phyloP scores from a whole-genome alignment of 2,797 vertebrate species.

The Typhlichthys eigenmanni region DNA sequence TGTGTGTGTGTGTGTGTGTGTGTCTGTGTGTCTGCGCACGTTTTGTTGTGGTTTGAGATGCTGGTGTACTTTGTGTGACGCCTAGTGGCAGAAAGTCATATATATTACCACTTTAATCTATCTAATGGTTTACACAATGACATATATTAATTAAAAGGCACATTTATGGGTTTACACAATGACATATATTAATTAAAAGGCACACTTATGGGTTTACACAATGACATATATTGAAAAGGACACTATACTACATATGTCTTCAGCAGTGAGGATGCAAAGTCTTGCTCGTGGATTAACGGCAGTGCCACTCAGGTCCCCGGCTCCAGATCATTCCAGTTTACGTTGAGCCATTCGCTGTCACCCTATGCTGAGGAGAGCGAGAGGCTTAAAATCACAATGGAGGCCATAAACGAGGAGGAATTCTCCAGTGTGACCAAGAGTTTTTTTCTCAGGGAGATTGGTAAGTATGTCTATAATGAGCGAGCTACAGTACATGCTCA shows the following conservation, averaged over 20 bases:
- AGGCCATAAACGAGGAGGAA: conserved; percentile 49
- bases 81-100: no score
- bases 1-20: no score
- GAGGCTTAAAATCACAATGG: conserved; percentile 60
- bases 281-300: conserved; percentile 50
- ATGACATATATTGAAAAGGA: background rate
- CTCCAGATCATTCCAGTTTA: conserved; percentile 50
- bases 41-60: no score
- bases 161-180: no score
- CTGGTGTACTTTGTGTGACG: no score
- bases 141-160: background rate
- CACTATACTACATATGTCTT: conserved; percentile 9
- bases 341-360: conserved; percentile 60
- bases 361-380: conserved; percentile 70
- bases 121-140: background rate
- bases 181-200: background rate
- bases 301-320: background rate
- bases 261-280: conserved; percentile 42
- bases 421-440: conserved; percentile 43
- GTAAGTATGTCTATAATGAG: conserved; percentile 44
- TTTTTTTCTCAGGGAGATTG: conserved; percentile 76
- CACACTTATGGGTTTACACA: background rate
- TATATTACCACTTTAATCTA: no score
- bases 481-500: background rate
- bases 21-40: no score